Percentiles rank a stretch among this genome's conserved stretches.
Conservation (phyloP, 2,888 invertebrate genomes). For the Dioctria rufipes region DNA sequence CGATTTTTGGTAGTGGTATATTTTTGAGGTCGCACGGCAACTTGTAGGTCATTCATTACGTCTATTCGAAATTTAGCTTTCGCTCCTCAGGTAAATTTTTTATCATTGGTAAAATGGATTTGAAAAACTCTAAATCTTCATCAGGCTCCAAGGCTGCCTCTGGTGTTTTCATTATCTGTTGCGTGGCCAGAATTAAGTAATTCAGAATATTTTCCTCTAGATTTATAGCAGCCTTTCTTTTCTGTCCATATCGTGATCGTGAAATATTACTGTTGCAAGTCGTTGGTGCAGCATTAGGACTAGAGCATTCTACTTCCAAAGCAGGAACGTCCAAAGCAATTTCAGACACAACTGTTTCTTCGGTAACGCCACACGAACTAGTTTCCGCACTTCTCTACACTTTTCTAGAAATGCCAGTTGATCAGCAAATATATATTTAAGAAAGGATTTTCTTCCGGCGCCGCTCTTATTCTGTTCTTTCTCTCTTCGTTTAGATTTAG, state of each 20-base stretch:
- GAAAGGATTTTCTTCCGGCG: not conserved
- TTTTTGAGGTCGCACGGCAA: slow-evolving; percentile 30
- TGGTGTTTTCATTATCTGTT: too few relatives aligned
- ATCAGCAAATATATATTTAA: too few relatives aligned
- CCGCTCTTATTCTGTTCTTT: slow-evolving; percentile 32
- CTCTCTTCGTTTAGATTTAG: slow-evolving; percentile 33
- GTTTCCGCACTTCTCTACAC: not conserved
- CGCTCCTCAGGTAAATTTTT: slow-evolving; percentile 14
- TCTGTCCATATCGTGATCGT: too few relatives aligned
- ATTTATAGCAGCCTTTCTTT: too few relatives aligned
- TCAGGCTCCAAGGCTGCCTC: not conserved
- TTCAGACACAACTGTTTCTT: too few relatives aligned
- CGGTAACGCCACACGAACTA: not conserved
- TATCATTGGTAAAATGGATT: slow-evolving; percentile 35
- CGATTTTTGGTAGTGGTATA: slow-evolving; percentile 23
- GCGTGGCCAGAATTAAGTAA: too few relatives aligned
- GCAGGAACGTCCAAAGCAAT: too few relatives aligned
- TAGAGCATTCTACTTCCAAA: too few relatives aligned
- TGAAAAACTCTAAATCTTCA: slow-evolving; percentile 40
- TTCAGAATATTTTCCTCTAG: too few relatives aligned
- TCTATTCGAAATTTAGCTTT: slow-evolving; percentile 2
- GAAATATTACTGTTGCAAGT: too few relatives aligned
- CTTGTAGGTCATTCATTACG: slow-evolving; percentile 10
- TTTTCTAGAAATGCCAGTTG: not conserved
- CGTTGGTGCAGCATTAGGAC: too few relatives aligned